A percentile compares a stretch with the other conserved stretches of the same genome.
Evolutionary conservation across 2,797 vertebrate genomes (phyloP).

Genomic region (Cheirogaleus major): DNA sequence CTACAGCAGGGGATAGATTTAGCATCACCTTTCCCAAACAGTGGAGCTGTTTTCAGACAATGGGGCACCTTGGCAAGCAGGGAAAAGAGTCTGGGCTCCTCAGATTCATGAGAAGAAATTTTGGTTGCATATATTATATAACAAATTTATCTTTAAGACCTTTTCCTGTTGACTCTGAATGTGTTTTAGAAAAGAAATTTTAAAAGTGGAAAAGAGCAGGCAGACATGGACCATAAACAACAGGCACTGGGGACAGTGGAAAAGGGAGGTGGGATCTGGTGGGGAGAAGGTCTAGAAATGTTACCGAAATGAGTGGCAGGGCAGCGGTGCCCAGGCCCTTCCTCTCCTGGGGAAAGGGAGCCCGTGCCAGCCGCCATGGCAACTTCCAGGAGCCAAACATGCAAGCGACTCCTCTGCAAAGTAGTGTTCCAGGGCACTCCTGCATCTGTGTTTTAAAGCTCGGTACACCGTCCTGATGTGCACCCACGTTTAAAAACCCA

Average conservation of each 20-base stretch:
- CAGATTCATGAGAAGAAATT: neutral
- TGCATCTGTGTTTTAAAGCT: neutral
- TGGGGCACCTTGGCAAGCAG: neutral
- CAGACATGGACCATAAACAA: neutral
- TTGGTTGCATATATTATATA: neutral
- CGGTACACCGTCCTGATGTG: fast-evolving
- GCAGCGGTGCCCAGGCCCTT: neutral
- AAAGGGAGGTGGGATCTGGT: neutral
- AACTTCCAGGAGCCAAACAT: neutral
- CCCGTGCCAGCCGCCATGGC: fast-evolving
- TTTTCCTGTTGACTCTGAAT: neutral
- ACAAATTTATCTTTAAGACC: neutral
- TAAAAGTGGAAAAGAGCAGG: neutral
- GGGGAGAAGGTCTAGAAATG: neutral
- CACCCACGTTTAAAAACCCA: neutral
- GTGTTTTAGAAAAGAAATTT: neutral
- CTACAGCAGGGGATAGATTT: neutral
- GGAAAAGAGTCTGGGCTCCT: neutral
- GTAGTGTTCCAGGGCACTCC: neutral
- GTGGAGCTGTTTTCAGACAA: neutral
- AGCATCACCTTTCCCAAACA: neutral
- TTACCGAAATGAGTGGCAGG: neutral
- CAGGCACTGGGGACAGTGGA: neutral
- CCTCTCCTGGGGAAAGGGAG: neutral
- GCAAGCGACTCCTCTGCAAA: neutral